Percentiles rank a stretch among this genome's conserved stretches.
phyloP scores from a whole-genome alignment of 2,113 vertebrate species.

The Gavia stellata region DNA sequence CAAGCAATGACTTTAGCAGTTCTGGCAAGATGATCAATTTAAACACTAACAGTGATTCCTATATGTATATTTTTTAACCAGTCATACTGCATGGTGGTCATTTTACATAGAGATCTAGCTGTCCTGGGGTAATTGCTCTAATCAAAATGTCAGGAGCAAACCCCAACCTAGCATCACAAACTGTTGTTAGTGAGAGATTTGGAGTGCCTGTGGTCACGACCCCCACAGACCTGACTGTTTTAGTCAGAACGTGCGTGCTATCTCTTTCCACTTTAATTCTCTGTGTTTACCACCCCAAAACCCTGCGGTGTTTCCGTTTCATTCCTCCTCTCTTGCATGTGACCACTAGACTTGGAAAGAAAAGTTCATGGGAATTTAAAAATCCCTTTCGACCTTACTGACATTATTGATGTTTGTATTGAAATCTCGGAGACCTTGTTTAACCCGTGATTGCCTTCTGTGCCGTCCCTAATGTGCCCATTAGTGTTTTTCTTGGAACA shows the following conservation, averaged over 20 bases:
- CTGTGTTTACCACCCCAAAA: neutral
- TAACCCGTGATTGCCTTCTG: neutral
- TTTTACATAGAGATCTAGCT: neutral
- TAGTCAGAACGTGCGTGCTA: neutral
- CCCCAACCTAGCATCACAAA: neutral
- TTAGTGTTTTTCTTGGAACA: neutral
- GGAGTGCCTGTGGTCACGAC: neutral
- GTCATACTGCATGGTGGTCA: constrained; percentile 28
- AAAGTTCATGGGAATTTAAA: neutral
- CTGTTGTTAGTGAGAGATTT: neutral
- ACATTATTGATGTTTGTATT: neutral
- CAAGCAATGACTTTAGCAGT: constrained; percentile 32
- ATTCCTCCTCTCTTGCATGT: neutral
- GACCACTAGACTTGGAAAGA: neutral
- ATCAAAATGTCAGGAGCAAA: constrained; percentile 51
- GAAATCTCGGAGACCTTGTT: neutral
- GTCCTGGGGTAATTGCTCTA: constrained; percentile 38
- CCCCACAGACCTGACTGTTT: neutral
- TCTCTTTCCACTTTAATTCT: neutral
- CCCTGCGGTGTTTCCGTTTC: neutral
- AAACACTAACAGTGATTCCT: neutral
- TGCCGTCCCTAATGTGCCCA: neutral
- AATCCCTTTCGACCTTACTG: neutral
- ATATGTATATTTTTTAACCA: neutral
- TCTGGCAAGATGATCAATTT: constrained; percentile 16